Percentiles rank a stretch among this genome's conserved stretches.
These are phyloP conservation scores for Heterotis niloticus DNA, from an alignment of 2,113 vertebrate genomes.

Conservation along the genomic window DNA sequence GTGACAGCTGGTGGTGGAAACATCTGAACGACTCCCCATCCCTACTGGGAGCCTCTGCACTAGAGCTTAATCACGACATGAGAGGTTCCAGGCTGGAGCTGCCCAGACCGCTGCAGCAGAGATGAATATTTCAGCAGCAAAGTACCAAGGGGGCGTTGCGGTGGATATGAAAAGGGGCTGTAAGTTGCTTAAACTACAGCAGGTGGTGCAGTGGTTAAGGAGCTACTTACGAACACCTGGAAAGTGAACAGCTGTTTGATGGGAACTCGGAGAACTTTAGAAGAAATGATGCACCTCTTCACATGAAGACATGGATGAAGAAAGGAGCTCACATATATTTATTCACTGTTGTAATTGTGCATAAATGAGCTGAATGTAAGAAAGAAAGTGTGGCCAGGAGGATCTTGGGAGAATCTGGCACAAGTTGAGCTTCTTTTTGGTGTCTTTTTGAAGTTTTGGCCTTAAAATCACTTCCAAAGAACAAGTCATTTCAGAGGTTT, in stretches of 20 bases:
- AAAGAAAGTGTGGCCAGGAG: conserved; percentile 39
- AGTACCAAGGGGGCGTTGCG: conserved; percentile 33
- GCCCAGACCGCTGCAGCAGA: conserved; percentile 20
- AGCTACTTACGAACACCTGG: neutral
- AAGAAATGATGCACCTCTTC: neutral
- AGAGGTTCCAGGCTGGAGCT: conserved; percentile 22
- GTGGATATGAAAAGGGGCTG: conserved; percentile 39
- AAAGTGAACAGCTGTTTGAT: neutral
- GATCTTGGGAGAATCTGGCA: conserved; percentile 31
- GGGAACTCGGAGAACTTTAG: too few species aligned
- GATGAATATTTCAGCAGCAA: conserved; percentile 48
- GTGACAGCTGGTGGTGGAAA: conserved; percentile 39
- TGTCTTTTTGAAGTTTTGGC: too few species aligned
- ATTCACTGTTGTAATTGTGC: too few species aligned
- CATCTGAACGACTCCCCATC: conserved; percentile 35
- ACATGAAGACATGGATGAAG: too few species aligned
- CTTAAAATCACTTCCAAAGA: neutral
- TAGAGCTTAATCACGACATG: conserved; percentile 13
- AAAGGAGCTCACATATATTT: too few species aligned
- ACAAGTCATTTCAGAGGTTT: neutral
- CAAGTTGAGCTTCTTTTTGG: conserved; percentile 7
- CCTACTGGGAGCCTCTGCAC: conserved; percentile 12
- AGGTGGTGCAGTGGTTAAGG: neutral
- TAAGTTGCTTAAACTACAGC: neutral
- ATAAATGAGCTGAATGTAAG: conserved; percentile 44